Evolutionary conservation across 2,797 vertebrate species (phyloP).

Genomic region (Danio choprae): DNA sequence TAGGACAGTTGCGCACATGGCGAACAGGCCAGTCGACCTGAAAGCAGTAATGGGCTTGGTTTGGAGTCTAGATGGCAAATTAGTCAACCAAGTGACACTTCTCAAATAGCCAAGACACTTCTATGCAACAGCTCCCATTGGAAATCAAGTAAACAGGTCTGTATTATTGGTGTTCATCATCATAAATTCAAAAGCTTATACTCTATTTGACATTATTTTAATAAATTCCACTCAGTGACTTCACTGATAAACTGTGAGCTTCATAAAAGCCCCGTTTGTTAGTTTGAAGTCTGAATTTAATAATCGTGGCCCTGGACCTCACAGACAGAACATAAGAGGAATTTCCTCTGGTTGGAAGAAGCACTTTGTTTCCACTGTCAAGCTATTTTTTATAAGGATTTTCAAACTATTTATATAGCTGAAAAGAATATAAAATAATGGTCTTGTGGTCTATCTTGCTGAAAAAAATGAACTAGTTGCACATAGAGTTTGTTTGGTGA

Average conservation of each 20-base stretch:
- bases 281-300: constrained; percentile 27
- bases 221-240: constrained; percentile 15
- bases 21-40: background rate
- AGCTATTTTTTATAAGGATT: background rate
- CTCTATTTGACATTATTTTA: constrained; percentile 31
- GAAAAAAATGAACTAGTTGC: background rate
- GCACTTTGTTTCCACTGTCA: constrained; percentile 7
- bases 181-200: constrained; percentile 14
- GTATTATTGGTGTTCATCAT: constrained; percentile 12
- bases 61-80: constrained; percentile 53
- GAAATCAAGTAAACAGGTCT: constrained; percentile 41
- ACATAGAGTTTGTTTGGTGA: background rate
- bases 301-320: constrained; percentile 27
- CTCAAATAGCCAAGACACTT: constrained; percentile 14
- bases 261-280: constrained; percentile 27
- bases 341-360: background rate
- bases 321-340: constrained; percentile 22
- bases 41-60: constrained; percentile 32
- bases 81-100: constrained; percentile 51
- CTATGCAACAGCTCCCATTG: constrained; percentile 31
- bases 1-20: constrained; percentile 29
- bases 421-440: constrained; percentile 2
- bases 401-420: background rate
- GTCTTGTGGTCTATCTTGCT: background rate
- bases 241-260: constrained; percentile 34